phyloP scores from a whole-genome alignment of 2,888 invertebrate genomes.

The Himalopsyche kuldschensis region DNA sequence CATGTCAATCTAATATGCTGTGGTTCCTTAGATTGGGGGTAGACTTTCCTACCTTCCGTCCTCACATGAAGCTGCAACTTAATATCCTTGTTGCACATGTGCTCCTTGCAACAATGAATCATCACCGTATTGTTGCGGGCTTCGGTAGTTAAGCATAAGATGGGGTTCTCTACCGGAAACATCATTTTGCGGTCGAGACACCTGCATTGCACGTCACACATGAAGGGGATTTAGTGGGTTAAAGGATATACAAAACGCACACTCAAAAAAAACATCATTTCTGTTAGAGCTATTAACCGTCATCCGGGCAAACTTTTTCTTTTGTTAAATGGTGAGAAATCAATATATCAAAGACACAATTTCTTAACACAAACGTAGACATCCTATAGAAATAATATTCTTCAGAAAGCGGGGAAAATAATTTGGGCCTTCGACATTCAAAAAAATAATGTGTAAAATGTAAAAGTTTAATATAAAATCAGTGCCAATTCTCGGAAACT shows the following conservation, averaged over 20 bases:
- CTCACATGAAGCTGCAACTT: constrained; percentile 68
- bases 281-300: constrained; percentile 49
- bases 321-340: background rate
- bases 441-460: too few relatives aligned
- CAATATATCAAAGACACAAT: background rate
- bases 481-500: too few relatives aligned
- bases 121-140: constrained; percentile 75
- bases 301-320: background rate
- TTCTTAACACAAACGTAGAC: background rate
- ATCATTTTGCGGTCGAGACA: constrained; percentile 74
- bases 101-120: constrained; percentile 80
- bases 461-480: too few relatives aligned
- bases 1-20: background rate
- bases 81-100: constrained; percentile 76
- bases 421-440: too few relatives aligned
- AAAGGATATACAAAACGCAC: constrained; percentile 60
- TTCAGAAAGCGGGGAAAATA: too few relatives aligned
- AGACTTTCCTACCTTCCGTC: constrained; percentile 63
- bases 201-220: constrained; percentile 65
- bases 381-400: too few relatives aligned
- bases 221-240: constrained; percentile 54
- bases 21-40: background rate
- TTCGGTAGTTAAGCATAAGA: constrained; percentile 78
- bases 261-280: constrained; percentile 56
- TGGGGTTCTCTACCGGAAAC: constrained; percentile 78